These are phyloP conservation scores for Hipposideros armiger DNA, from an alignment of 2,113 vertebrate genomes.

Conservation along the genomic window DNA sequence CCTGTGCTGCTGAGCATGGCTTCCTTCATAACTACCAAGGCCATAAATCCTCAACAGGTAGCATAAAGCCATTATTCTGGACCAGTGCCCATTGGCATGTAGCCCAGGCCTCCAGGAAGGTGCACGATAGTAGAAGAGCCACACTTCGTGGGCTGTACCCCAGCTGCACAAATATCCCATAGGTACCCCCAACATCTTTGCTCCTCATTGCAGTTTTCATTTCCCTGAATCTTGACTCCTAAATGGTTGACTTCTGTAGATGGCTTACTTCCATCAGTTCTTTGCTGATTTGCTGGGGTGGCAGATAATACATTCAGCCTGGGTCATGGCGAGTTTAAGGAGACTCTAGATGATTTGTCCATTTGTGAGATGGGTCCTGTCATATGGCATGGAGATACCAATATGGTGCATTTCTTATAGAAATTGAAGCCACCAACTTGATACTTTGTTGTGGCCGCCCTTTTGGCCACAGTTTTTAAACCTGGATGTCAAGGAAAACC, in stretches of 20 bases:
- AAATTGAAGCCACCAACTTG: neutral
- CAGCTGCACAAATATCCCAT: too few relatives aligned
- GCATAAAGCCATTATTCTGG: accelerated
- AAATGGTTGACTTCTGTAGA: neutral
- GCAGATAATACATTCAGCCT: neutral
- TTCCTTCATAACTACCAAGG: neutral
- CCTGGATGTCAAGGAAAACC: neutral
- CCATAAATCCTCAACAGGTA: neutral
- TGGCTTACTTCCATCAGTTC: neutral
- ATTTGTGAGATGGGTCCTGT: too few relatives aligned
- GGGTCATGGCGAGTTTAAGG: neutral
- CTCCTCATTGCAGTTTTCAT: neutral
- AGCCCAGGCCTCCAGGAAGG: neutral
- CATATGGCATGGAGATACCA: accelerated
- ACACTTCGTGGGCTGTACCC: neutral
- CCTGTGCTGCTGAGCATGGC: neutral
- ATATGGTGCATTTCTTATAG: accelerated
- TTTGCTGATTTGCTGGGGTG: neutral
- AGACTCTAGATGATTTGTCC: neutral
- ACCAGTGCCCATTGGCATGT: accelerated
- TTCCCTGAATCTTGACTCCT: neutral
- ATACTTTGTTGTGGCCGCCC: neutral
- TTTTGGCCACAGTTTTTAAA: neutral
- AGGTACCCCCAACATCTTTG: too few relatives aligned
- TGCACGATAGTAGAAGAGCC: neutral